phyloP scores from a whole-genome alignment of 2,113 vertebrate species.

The Bombycilla garrulus region DNA sequence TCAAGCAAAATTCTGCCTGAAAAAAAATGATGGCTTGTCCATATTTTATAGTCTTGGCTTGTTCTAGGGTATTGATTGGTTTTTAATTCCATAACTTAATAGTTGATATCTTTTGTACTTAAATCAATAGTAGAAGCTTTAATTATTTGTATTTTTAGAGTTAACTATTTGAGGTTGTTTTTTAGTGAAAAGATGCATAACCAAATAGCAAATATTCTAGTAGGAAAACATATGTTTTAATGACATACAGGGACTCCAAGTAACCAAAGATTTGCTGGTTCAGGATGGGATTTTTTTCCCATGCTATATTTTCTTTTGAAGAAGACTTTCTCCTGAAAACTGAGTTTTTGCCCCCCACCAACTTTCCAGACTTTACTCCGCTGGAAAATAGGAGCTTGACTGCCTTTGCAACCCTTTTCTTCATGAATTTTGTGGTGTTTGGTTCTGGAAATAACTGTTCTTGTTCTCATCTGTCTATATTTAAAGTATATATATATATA shows the following conservation, averaged over 20 bases:
- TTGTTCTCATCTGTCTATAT: background rate
- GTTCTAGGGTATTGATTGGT: background rate
- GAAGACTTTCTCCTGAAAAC: background rate
- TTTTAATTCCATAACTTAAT: background rate
- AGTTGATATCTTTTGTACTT: background rate
- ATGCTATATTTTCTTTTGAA: background rate
- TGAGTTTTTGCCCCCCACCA: background rate
- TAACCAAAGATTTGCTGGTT: background rate
- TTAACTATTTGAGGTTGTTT: background rate
- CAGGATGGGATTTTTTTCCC: background rate
- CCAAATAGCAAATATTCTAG: background rate
- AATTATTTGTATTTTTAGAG: background rate
- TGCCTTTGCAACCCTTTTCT: background rate
- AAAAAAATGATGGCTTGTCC: background rate
- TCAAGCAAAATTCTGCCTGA: background rate
- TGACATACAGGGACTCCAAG: background rate
- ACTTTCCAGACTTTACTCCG: background rate
- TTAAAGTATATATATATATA: no score
- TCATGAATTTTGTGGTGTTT: background rate
- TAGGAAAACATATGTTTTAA: background rate
- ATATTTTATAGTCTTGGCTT: background rate
- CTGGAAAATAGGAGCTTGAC: background rate
- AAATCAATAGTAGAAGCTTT: background rate
- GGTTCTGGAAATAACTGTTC: background rate
- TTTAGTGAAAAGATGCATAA: background rate